Base-by-base conservation (phyloP, 2,888 invertebrate species). In the Clostera curtula region DNA sequence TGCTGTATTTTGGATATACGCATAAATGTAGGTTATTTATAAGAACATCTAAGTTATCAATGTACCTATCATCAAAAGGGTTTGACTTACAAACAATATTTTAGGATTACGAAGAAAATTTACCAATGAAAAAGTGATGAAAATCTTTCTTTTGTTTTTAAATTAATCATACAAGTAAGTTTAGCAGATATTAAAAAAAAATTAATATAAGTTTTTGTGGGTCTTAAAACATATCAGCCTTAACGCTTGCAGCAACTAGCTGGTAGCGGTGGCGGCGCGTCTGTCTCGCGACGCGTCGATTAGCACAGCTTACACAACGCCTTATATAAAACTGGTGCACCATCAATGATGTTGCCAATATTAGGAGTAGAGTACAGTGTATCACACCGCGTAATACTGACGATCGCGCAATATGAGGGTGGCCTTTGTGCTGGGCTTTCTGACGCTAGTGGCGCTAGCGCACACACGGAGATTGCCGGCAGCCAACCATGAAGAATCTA, bases 301-400 rank as follows among this genome's bases (percentile, higher is more conserved):
- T 68, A 65, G 57, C 63, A 62, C 58, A 60, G 58, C 71, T 83
- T 80, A 71, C 83, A 71, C 77, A 82, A 83, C 70, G 59, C 47
- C 68, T 74, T 76, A 79, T 83, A 82, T 83, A 83, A 82, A 83
- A 79, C 74, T 74, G 69, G 68, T 62, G 72, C 69, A 57, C 63
- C 62, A 71, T 70, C 69, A 67, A 54, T 57, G 58, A 63, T 62
- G 57, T 62, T 56, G 71, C 56, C 73, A 77, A 76, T 79, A 64
- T 67, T 61, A 58, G 44, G 52, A 65, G 65, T 55, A 61, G 56
- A 59, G 58, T 52, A 64, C 59, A 50, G 56, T 39, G 62, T 42
- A 54, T 42, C 55, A 58, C 60, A 53, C 44, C 40, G 40, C 42
- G 49, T 44, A 34, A 33, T 33, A 46, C 29, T 37, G 31, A 33